Evolutionary conservation across 2,797 vertebrate species (phyloP).

Genomic region (Heterohyrax brucei): DNA sequence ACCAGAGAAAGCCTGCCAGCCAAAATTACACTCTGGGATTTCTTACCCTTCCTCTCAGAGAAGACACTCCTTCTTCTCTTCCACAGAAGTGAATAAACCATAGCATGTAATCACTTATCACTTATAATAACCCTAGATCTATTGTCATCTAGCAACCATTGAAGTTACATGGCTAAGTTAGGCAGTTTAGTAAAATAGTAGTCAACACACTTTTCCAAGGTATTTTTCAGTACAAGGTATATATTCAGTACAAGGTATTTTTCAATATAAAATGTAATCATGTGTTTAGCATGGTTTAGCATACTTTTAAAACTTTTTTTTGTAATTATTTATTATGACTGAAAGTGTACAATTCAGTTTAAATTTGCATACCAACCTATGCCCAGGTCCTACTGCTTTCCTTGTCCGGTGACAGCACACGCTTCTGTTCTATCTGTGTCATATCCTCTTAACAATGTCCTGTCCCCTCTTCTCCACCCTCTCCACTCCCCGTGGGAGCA

Average conservation of each 20-base stretch:
- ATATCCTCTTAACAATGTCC: too few species aligned
- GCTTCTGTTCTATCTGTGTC: too few species aligned
- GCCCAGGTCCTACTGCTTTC: too few species aligned
- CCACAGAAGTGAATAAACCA: not conserved
- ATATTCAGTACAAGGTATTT: too few species aligned
- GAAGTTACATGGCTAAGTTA: not conserved
- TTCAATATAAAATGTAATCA: not conserved
- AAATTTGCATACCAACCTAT: too few species aligned
- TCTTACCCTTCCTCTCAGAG: slow-evolving; percentile 17
- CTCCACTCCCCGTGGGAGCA: too few species aligned
- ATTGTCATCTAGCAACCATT: not conserved
- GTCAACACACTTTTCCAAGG: not conserved
- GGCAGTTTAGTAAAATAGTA: not conserved
- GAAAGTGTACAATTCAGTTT: too few species aligned
- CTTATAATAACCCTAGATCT: not conserved
- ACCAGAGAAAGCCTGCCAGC: slow-evolving; percentile 38
- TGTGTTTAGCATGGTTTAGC: slow-evolving; percentile 30
- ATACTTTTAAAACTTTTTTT: not conserved
- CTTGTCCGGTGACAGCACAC: too few species aligned
- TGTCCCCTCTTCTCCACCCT: too few species aligned
- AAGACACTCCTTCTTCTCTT: not conserved
- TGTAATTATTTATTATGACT: too few species aligned
- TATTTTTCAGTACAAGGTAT: not conserved
- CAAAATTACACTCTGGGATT: slow-evolving; percentile 36
- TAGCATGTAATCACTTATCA: not conserved